Percentiles rank a stretch among this genome's conserved stretches.
Conservation (phyloP, 2,888 invertebrate genomes). For the Graphium colonna region DNA sequence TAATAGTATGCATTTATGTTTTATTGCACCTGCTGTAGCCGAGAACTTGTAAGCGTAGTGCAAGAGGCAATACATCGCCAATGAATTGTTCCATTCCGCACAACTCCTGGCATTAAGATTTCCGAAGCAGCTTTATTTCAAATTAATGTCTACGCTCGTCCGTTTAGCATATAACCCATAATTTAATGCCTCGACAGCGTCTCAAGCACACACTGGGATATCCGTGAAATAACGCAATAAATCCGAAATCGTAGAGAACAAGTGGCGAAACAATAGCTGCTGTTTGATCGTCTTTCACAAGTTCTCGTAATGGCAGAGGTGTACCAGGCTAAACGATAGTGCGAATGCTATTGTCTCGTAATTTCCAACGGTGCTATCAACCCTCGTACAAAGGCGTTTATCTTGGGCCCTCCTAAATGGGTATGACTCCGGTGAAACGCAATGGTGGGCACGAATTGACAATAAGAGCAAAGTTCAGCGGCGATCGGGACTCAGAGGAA, state of each 20-base stretch:
- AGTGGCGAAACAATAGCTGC: constrained; percentile 6
- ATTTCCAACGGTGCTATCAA: constrained; percentile 45
- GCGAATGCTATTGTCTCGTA: constrained; percentile 34
- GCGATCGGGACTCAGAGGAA: constrained; percentile 75
- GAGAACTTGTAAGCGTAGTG: too few species aligned
- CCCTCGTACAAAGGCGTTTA: constrained; percentile 52
- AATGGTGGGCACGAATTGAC: constrained; percentile 74
- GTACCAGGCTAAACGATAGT: constrained; percentile 13
- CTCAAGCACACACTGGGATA: too few species aligned
- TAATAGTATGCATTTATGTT: too few species aligned
- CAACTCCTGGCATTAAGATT: too few species aligned
- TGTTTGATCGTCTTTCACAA: constrained; percentile 14
- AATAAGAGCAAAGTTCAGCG: constrained; percentile 78
- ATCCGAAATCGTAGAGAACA: constrained; percentile 2
- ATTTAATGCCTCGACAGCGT: too few species aligned
- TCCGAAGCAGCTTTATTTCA: not conserved
- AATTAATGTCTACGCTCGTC: too few species aligned
- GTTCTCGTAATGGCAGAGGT: constrained; percentile 8
- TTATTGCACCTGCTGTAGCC: too few species aligned
- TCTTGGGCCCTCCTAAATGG: constrained; percentile 53
- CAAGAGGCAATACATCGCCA: too few species aligned
- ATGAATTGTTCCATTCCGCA: too few species aligned
- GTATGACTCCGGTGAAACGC: constrained; percentile 60
- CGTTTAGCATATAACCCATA: too few species aligned
- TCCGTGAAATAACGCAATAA: not conserved